These are phyloP conservation scores for Catharus fuscescens DNA, from an alignment of 2,113 vertebrate genomes.

Conservation along the genomic window DNA sequence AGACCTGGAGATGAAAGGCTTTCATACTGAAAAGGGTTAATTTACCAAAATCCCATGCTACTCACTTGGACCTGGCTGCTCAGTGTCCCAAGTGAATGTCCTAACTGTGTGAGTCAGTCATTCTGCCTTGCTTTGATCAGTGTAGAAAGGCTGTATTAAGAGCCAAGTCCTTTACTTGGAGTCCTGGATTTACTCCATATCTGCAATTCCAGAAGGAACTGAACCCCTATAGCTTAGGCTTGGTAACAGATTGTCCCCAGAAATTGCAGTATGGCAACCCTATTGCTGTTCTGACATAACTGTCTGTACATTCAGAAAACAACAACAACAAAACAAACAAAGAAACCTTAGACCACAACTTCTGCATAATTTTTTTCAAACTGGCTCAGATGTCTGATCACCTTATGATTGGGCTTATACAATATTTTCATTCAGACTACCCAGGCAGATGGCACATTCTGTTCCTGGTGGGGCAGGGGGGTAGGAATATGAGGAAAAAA, in stretches of 20 bases:
- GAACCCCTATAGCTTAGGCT: background rate
- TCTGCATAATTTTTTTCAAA: background rate
- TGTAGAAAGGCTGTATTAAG: background rate
- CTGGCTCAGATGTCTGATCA: background rate
- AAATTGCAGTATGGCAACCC: background rate
- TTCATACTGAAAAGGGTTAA: background rate
- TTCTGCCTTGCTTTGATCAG: background rate
- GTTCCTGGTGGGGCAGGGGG: background rate
- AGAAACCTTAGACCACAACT: background rate
- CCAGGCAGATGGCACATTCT: background rate
- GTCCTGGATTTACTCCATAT: background rate
- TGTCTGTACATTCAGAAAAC: background rate
- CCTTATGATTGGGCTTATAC: background rate
- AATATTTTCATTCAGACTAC: background rate
- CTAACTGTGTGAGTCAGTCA: background rate
- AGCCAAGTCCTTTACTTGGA: background rate
- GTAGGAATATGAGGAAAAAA: background rate
- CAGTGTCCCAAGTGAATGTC: background rate
- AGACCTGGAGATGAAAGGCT: background rate
- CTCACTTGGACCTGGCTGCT: background rate
- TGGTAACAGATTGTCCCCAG: background rate
- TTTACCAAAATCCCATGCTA: background rate
- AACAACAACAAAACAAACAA: background rate
- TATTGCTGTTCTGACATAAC: background rate
- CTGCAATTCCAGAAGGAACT: background rate